Conservation (phyloP, 2,113 vertebrate species). For the Hydropotes inermis region DNA sequence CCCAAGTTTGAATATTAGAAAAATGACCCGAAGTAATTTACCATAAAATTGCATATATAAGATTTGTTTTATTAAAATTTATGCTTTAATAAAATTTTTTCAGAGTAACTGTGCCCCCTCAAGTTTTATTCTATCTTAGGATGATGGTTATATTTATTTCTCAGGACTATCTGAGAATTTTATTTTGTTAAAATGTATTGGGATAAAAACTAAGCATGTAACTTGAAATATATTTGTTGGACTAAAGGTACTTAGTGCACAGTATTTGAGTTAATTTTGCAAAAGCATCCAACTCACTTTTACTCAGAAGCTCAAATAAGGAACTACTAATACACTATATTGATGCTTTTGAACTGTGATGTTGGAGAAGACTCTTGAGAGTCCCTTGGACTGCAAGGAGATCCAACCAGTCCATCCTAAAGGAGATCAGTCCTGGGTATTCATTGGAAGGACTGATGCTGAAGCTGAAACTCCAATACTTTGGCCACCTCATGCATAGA, state of each 20-base stretch:
- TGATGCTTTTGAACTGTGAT: too few relatives aligned
- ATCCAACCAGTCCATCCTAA: too few relatives aligned
- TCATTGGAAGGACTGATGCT: too few relatives aligned
- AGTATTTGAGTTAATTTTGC: not conserved
- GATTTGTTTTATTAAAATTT: not conserved
- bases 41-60: not conserved
- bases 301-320: not conserved
- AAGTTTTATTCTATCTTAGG: not conserved
- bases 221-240: slow-evolving; percentile 19
- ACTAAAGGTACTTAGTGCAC: not conserved
- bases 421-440: too few relatives aligned
- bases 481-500: too few relatives aligned
- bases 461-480: too few relatives aligned
- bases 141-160: not conserved
- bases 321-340: not conserved
- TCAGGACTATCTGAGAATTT: not conserved
- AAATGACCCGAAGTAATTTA: not conserved
- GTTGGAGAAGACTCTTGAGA: too few relatives aligned
- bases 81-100: not conserved
- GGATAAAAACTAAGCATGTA: slow-evolving; percentile 22
- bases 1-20: not conserved
- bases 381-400: too few relatives aligned
- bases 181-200: not conserved
- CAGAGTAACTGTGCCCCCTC: not conserved
- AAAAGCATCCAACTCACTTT: not conserved